Base-by-base conservation (phyloP, 2,888 invertebrate species). In the Tineola bisselliella region DNA sequence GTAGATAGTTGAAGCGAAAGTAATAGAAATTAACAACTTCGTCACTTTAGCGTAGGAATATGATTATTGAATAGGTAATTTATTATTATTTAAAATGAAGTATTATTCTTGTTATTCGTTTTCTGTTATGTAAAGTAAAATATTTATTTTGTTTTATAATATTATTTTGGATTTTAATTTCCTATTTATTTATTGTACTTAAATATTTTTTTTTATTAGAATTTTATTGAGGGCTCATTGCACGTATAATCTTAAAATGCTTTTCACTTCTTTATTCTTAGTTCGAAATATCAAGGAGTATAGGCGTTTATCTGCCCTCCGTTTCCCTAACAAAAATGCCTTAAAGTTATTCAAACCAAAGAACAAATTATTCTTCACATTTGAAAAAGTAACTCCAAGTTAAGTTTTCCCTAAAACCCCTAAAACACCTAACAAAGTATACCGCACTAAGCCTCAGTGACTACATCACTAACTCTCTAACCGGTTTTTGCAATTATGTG, bases 381-480 rank as follows among this genome's bases (percentile, higher is more conserved):
- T 25, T 25, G 25, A 25, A 25, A 25, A 25, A 25, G 43, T 43
- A n/a, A 43, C 43, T 43, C 43, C 2, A 25, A 43, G 43, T n/a
- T 43, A 48, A 2, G 15, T 17, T 48, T 17, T 48, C 48, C 48
- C 48, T 30, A 19, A 56, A 56, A 56, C 48, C 48, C 48, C n/a
- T 5, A 56, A 56, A 56, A 48, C 6, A 48, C 10, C 48, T 48
- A 48, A 48, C 48, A 48, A 15, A 48, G 48, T 43, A 43, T n/a
- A 48, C 48, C 48, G 48, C 48, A 48, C 48, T 48, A 48, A 15
- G 17, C 13, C 17, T 17, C 17, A 48, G 74, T 72, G 73, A 72
- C 65, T 65, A 72, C 65, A 65, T 70, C 68, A 77, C 81, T 84
- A 83, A 84, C 80, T 65, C 66, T 81, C 83, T 84, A 84, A 84